Evolutionary conservation across 1,140 invertebrate species (phyloP), one percentile per base, ranked within the genome.

Genomic region (Drosophila kepulauana): DNA sequence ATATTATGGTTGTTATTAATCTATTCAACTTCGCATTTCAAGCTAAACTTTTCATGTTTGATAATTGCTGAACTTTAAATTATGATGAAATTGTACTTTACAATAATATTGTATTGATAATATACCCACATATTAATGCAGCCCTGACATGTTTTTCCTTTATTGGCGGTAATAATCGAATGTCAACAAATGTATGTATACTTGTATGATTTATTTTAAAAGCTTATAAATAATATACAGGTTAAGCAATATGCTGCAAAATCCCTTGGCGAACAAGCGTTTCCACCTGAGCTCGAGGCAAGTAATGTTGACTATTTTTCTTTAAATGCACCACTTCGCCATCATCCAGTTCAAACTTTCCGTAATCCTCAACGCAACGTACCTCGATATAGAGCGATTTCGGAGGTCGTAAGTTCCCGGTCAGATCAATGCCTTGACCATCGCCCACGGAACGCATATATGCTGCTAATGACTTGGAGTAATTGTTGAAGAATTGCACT

Each of bases 301-400:
- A 93, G 89, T 98, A 97, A 93, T 99, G 98, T 93, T 97, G 96
- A 80, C 96, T 98, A 91, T 99, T 97, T 93, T 98, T 98, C 92
- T 97, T 98, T 1, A 99, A 93, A 59, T 96, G 94, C 20, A 99
- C 95, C 0, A 96, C 94, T 90, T 97, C 96, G 41, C 98, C 99
- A 94, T 98, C 97, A 87, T 98, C 98, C 11, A 98, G 94, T 93
- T 99, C 98, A 89, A 98, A 96, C 93, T 97, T 97, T 1, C 98
- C 98, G 94, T 98, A 98, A 93, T 99, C 98, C 48, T 94, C 93
- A 25, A 99, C 87, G 92, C 98, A 99, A 33, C 97, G 93, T 1
- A 99, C 98, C 94, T 99, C 97, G 67, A 99, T 96, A 90, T 97
- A 99, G 10, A 99, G 93, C 8, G 96, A 96, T 92, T 99, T 99